A percentile compares a stretch with the other conserved stretches of the same genome.
Evolutionary conservation across 2,888 invertebrate genomes (phyloP).

Genomic region (Linnaemya vulpina): DNA sequence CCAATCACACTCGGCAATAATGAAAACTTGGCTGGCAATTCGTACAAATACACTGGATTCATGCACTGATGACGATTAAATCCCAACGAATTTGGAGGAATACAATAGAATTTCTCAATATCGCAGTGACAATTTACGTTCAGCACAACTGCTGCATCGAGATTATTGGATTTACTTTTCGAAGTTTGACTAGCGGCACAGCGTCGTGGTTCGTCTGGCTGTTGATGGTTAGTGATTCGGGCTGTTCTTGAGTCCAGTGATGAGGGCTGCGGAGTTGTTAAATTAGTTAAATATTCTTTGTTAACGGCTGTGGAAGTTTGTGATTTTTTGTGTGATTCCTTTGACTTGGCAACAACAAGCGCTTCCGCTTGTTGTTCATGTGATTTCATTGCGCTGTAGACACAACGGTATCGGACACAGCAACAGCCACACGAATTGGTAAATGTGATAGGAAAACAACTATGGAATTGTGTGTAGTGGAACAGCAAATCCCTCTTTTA

Average conservation of each 20-base stretch:
- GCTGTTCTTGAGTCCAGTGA: not conserved
- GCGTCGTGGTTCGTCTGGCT: not conserved
- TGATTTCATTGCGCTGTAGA: conserved; percentile 73
- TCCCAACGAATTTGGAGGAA: conserved; percentile 43
- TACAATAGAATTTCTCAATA: conserved; percentile 33
- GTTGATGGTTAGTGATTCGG: not conserved
- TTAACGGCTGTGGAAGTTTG: conserved; percentile 79
- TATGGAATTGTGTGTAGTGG: conserved; percentile 2
- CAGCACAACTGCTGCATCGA: conserved; percentile 67
- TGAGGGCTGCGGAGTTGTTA: conserved; percentile 55
- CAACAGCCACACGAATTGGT: not conserved
- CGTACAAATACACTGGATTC: conserved; percentile 57
- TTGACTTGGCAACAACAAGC: conserved; percentile 70
- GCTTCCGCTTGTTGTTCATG: conserved; percentile 71
- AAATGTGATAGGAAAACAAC: conserved; percentile 1
- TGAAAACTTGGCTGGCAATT: conserved; percentile 66
- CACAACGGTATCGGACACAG: conserved; percentile 8
- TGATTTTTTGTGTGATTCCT: conserved; percentile 71
- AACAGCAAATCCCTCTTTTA: conserved; percentile 63
- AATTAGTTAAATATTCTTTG: conserved; percentile 72
- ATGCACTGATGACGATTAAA: conserved; percentile 50
- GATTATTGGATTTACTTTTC: conserved; percentile 37
- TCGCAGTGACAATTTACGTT: conserved; percentile 65
- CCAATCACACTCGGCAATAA: conserved; percentile 62
- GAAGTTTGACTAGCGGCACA: conserved; percentile 9